Evolutionary conservation across 2,797 vertebrate species (phyloP).

Genomic region (Squalus acanthias): DNA sequence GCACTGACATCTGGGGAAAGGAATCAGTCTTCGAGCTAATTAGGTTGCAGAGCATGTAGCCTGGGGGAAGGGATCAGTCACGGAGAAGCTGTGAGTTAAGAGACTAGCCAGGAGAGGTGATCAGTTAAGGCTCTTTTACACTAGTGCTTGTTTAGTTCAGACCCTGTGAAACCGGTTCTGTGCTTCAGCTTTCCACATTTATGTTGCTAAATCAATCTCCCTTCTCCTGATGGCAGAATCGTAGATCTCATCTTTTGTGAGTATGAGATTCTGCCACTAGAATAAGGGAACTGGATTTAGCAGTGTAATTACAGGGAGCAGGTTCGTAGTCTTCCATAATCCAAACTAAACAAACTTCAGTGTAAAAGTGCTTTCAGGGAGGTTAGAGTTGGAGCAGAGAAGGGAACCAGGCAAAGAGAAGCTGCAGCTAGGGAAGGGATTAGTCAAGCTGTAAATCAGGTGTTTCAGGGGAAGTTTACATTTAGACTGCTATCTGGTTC

Average conservation of each 20-base stretch:
- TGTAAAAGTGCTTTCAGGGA: not conserved
- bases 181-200: not conserved
- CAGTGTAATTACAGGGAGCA: not conserved
- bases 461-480: not conserved
- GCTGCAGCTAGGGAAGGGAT: not conserved
- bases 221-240: not conserved
- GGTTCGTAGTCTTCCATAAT: not conserved
- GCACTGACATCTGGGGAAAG: not conserved
- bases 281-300: not conserved
- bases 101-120: not conserved
- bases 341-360: not conserved
- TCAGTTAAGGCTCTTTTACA: not conserved
- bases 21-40: not conserved
- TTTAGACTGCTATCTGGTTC: not conserved
- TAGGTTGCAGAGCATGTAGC: slow-evolving; percentile 1
- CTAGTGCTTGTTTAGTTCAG: not conserved
- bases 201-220: not conserved
- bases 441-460: not conserved
- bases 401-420: not conserved
- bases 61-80: not conserved
- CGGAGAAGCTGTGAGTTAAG: not conserved
- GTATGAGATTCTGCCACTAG: not conserved
- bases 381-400: not conserved
- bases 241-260: not conserved
- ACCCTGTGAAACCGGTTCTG: not conserved